phyloP scores from a whole-genome alignment of 2,113 vertebrate species.

The Apteryx mantelli region DNA sequence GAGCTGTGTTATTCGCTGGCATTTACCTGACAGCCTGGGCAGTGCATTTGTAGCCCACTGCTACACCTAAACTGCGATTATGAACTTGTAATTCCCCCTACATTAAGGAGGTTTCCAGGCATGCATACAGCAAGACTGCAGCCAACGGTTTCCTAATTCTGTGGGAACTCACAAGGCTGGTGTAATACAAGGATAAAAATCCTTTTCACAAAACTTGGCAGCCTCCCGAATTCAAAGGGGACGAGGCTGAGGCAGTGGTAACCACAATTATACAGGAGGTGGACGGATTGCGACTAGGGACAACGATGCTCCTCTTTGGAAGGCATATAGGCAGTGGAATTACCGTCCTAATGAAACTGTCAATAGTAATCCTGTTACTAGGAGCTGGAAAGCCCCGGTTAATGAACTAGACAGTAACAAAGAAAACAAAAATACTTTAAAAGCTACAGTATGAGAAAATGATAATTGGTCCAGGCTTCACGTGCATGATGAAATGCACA shows the following conservation, averaged over 20 bases:
- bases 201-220: conserved; percentile 34
- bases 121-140: not conserved
- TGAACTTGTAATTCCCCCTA: not conserved
- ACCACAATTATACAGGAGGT: conserved; percentile 22
- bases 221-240: conserved; percentile 35
- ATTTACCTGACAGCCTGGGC: not conserved
- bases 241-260: conserved; percentile 43
- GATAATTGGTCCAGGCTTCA: conserved; percentile 66
- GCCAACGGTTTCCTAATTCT: conserved; percentile 8
- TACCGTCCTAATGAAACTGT: conserved; percentile 78
- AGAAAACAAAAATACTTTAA: conserved; percentile 74
- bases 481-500: conserved; percentile 56
- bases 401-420: conserved; percentile 77
- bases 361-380: conserved; percentile 77
- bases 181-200: not conserved
- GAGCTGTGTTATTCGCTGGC: not conserved
- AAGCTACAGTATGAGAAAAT: conserved; percentile 69
- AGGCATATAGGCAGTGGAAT: conserved; percentile 58
- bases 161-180: conserved; percentile 41
- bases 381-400: conserved; percentile 72
- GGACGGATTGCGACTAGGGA: conserved; percentile 64
- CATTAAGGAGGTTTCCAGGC: not conserved
- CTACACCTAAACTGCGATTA: not conserved
- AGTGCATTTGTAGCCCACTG: not conserved
- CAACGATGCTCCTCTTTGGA: conserved; percentile 57